Evolutionary conservation across 2,113 vertebrate genomes (phyloP).

Genomic region (Rhinopomastus cyanomelas): DNA sequence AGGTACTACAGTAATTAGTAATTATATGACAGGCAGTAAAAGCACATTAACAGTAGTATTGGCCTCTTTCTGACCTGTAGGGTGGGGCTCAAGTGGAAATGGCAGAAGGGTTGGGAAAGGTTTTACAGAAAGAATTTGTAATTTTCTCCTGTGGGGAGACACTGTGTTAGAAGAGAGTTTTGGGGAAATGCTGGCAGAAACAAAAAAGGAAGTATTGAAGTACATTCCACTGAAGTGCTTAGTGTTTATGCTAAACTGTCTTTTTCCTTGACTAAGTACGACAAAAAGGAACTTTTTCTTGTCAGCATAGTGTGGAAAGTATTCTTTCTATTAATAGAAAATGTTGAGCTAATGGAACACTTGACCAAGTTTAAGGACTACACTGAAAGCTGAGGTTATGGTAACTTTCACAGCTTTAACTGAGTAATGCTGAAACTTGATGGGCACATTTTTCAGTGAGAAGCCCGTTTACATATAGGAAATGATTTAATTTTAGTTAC

Average conservation of each 20-base stretch:
- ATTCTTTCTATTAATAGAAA: conserved; percentile 58
- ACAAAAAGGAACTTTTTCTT: conserved; percentile 19
- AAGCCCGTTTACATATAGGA: neutral
- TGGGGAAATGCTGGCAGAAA: neutral
- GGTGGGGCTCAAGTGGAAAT: neutral
- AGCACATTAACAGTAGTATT: neutral
- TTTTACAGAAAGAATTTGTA: neutral
- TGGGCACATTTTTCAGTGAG: neutral
- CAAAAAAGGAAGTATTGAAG: conserved; percentile 12
- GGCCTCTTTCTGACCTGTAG: neutral
- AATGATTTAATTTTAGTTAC: neutral
- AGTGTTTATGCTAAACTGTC: neutral
- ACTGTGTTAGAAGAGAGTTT: neutral
- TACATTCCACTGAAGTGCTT: neutral
- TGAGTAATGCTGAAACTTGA: neutral
- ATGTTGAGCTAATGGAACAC: conserved; percentile 19
- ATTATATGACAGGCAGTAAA: neutral
- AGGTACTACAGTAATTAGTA: neutral
- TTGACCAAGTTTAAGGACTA: neutral
- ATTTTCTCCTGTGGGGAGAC: neutral
- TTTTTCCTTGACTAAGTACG: neutral
- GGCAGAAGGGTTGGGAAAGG: neutral
- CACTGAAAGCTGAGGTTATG: neutral
- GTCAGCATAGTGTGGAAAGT: conserved; percentile 47
- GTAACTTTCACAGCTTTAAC: neutral